A percentile compares a stretch with the other conserved stretches of the same genome.
Evolutionary conservation across 2,113 vertebrate genomes (phyloP).

Genomic region (Probosciger aterrimus): DNA sequence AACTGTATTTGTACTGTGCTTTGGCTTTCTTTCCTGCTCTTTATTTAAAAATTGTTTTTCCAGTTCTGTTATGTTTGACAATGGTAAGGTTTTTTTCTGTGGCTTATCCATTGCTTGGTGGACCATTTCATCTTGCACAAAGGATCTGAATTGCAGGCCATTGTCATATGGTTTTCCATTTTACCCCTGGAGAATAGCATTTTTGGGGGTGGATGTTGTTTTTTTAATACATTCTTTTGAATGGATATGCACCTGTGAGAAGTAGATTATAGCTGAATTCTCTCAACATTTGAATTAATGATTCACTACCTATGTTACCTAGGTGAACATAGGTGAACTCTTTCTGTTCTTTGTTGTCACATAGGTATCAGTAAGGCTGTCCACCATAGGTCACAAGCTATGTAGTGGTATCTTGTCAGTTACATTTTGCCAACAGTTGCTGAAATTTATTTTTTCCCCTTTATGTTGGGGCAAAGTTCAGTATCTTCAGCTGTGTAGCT

Average conservation of each 20-base stretch:
- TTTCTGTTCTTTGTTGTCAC: background rate
- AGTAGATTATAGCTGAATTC: background rate
- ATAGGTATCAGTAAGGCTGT: background rate
- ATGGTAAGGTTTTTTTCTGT: background rate
- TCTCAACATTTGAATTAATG: background rate
- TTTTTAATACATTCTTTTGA: background rate
- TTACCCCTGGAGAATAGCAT: background rate
- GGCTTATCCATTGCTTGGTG: background rate
- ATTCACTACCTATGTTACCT: background rate
- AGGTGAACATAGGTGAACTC: no score
- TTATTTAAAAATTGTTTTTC: background rate
- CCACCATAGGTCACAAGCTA: background rate
- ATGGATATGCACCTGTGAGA: background rate
- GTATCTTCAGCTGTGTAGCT: background rate
- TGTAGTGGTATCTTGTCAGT: background rate
- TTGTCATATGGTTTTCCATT: background rate
- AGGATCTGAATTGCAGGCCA: slow-evolving; percentile 51
- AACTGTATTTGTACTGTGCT: background rate
- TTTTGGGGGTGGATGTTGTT: background rate
- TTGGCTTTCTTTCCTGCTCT: slow-evolving; percentile 2
- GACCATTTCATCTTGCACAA: slow-evolving; percentile 52
- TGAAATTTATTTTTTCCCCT: background rate
- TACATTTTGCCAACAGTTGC: background rate
- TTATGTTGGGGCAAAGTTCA: background rate
- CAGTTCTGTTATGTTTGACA: background rate